phyloP scores from a whole-genome alignment of 1,140 invertebrate species.

The Bacillus rossius region DNA sequence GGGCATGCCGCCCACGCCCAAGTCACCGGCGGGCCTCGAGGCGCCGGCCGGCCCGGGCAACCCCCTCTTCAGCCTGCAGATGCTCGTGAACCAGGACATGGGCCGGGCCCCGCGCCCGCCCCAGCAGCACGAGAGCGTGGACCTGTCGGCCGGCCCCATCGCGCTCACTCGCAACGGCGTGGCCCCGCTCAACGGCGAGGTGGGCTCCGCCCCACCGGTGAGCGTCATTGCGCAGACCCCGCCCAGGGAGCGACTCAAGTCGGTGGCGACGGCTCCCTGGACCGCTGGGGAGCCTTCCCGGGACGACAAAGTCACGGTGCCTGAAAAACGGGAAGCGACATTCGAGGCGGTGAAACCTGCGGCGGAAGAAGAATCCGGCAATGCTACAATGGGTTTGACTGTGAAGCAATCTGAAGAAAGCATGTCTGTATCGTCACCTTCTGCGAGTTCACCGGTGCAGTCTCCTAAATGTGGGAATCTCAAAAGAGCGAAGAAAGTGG shows the following conservation, averaged over 20 bases:
- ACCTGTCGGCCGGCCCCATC: slow-evolving; percentile 9
- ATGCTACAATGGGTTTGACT: too few species aligned
- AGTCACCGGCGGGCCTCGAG: slow-evolving; percentile 1
- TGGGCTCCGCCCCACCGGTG: slow-evolving; percentile 16
- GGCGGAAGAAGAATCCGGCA: too few species aligned
- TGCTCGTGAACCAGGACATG: slow-evolving; percentile 19
- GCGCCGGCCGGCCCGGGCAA: slow-evolving; percentile 6
- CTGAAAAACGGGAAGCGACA: too few species aligned
- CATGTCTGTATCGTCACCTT: slow-evolving; percentile 3
- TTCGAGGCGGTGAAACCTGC: too few species aligned
- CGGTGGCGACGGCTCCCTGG: too few species aligned
- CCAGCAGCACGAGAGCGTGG: slow-evolving; percentile 11
- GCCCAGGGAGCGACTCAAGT: neutral
- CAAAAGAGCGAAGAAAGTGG: slow-evolving; percentile 18
- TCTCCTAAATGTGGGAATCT: slow-evolving; percentile 10
- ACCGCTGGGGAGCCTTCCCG: too few species aligned
- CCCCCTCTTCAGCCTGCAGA: slow-evolving; percentile 16
- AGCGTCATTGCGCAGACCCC: slow-evolving; percentile 11
- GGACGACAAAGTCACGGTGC: too few species aligned
- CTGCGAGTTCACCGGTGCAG: neutral
- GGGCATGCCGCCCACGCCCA: neutral
- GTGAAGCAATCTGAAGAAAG: neutral
- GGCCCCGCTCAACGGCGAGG: slow-evolving; percentile 15
- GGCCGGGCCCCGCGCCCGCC: slow-evolving; percentile 4
- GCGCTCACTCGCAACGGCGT: slow-evolving; percentile 12